Conservation (phyloP, 2,888 invertebrate genomes). For the Microchrysa polita region DNA sequence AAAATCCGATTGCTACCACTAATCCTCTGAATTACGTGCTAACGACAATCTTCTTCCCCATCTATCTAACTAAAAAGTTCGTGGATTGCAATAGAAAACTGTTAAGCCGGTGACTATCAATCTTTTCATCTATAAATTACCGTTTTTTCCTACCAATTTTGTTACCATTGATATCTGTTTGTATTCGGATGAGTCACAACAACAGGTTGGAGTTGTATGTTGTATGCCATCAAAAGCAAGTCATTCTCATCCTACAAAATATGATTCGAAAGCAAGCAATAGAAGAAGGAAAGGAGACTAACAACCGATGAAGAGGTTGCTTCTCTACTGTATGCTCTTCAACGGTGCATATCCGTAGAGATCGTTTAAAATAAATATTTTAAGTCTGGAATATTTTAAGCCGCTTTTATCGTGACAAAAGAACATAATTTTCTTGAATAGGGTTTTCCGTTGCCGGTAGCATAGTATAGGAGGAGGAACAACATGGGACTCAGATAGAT, state of each 20-base stretch:
- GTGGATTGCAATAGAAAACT: not conserved
- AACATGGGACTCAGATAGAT: not conserved
- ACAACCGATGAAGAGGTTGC: too few relatives aligned
- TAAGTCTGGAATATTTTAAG: constrained; percentile 24
- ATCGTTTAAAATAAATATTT: constrained; percentile 36
- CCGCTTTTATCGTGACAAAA: constrained; percentile 42
- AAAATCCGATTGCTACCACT: constrained; percentile 12
- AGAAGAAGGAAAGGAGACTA: too few relatives aligned
- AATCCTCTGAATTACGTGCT: constrained; percentile 36
- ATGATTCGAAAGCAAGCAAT: too few relatives aligned
- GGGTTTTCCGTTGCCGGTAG: constrained; percentile 11
- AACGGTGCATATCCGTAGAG: not conserved
- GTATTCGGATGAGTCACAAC: not conserved
- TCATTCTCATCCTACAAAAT: constrained; percentile 27
- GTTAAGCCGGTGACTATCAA: constrained; percentile 30
- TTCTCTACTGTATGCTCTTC: too few relatives aligned
- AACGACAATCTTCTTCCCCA: constrained; percentile 16
- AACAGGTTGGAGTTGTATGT: not conserved
- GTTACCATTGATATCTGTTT: constrained; percentile 9
- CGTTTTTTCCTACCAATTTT: constrained; percentile 35
- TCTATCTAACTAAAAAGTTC: constrained; percentile 1
- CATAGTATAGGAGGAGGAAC: too few relatives aligned
- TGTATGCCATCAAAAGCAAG: not conserved
- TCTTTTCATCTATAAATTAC: constrained; percentile 33
- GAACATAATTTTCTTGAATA: constrained; percentile 10